These are phyloP conservation scores for Platyscapa corneri DNA, from an alignment of 1,140 invertebrate genomes.

Conservation along the genomic window DNA sequence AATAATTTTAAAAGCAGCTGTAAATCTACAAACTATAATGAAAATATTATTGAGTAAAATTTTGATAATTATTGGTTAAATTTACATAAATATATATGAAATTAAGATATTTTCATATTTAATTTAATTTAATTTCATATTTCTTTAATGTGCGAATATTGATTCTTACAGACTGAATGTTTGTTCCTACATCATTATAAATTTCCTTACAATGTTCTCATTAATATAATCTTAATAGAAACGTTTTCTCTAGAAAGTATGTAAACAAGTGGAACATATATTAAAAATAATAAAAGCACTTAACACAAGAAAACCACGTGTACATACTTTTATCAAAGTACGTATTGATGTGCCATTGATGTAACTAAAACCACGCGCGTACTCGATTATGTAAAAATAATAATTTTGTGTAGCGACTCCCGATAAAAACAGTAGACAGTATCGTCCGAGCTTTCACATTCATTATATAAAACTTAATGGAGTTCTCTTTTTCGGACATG, in stretches of 20 bases:
- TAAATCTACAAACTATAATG: neutral
- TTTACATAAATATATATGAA: neutral
- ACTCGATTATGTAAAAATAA: slow-evolving; percentile 46
- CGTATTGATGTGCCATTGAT: slow-evolving; percentile 9
- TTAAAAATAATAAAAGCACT: neutral
- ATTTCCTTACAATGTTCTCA: neutral
- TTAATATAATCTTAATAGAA: neutral
- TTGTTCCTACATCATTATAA: too few relatives aligned
- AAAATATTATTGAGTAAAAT: neutral
- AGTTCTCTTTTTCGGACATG: slow-evolving; percentile 7
- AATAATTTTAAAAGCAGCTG: neutral
- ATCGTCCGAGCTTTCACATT: slow-evolving; percentile 27
- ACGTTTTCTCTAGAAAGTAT: neutral
- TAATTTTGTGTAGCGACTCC: slow-evolving; percentile 26
- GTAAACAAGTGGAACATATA: neutral
- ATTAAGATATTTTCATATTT: too few relatives aligned
- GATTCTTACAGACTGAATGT: too few relatives aligned
- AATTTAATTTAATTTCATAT: too few relatives aligned
- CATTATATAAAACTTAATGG: slow-evolving; percentile 23
- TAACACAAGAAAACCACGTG: neutral
- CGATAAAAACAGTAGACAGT: neutral
- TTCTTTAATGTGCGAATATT: too few relatives aligned
- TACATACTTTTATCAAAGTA: neutral
- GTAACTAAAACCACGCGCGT: slow-evolving; percentile 7
- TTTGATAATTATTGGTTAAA: neutral